phyloP scores from a whole-genome alignment of 1,140 invertebrate genomes.

The Drosophila littoralis region DNA sequence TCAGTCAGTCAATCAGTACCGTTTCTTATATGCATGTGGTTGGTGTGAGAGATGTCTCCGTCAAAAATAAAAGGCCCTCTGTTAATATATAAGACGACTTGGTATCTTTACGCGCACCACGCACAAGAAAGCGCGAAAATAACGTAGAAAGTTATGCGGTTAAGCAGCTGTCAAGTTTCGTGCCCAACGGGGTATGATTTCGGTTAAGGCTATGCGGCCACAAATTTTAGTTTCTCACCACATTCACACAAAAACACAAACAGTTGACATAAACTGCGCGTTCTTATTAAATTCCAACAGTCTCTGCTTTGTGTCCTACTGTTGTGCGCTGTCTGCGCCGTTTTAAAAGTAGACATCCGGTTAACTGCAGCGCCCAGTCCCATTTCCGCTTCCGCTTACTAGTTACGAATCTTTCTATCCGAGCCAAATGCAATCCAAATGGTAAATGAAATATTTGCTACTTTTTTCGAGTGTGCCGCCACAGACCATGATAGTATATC shows the following conservation, averaged over 20 bases:
- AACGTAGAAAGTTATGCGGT: slow-evolving; percentile 8
- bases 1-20: no score
- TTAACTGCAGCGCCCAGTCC: background rate
- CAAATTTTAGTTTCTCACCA: slow-evolving; percentile 19
- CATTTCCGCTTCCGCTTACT: slow-evolving; percentile 24
- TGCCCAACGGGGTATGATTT: background rate
- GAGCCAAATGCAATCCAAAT: background rate
- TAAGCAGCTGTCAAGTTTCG: slow-evolving; percentile 22
- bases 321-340: background rate
- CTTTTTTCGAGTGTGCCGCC: no score
- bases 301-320: background rate
- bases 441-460: no score
- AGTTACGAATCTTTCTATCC: background rate
- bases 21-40: no score
- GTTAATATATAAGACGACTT: background rate
- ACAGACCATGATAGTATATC: no score
- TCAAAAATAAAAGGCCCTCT: no score
- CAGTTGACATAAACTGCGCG: background rate
- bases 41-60: no score
- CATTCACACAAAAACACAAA: background rate
- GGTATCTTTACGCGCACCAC: background rate
- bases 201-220: background rate
- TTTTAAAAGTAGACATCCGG: background rate
- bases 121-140: background rate
- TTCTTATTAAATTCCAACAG: slow-evolving; percentile 16